Conservation (phyloP, 2,113 vertebrate genomes). For the Chaetops frenatus region DNA sequence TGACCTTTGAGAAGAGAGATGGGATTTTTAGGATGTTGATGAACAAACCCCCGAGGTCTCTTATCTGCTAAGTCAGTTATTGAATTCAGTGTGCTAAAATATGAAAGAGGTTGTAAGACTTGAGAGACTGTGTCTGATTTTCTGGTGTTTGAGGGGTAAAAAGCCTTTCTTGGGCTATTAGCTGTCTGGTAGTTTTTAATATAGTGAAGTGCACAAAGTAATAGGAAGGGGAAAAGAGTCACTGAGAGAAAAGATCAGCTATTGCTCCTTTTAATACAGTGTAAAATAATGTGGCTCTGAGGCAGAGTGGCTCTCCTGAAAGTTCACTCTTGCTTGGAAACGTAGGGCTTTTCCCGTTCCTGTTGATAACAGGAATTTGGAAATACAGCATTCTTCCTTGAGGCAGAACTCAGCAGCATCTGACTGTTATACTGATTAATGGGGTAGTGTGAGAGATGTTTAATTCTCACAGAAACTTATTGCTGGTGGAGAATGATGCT, state of each 20-base stretch:
- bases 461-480: conserved; percentile 24
- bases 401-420: neutral
- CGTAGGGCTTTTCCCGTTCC: neutral
- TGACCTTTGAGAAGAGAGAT: neutral
- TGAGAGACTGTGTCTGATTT: neutral
- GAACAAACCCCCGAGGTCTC: neutral
- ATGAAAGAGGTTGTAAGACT: neutral
- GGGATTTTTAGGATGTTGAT: neutral
- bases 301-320: neutral
- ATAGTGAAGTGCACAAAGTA: neutral
- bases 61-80: neutral
- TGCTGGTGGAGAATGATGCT: neutral
- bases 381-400: neutral
- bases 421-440: neutral
- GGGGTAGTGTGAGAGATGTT: neutral
- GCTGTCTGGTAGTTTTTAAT: neutral
- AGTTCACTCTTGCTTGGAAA: neutral
- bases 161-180: neutral
- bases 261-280: neutral
- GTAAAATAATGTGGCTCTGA: neutral
- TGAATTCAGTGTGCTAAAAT: neutral
- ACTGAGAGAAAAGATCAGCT: neutral
- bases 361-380: neutral
- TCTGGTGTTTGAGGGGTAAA: neutral
- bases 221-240: neutral